phyloP scores from a whole-genome alignment of 2,113 vertebrate species.

The Trichechus manatus region DNA sequence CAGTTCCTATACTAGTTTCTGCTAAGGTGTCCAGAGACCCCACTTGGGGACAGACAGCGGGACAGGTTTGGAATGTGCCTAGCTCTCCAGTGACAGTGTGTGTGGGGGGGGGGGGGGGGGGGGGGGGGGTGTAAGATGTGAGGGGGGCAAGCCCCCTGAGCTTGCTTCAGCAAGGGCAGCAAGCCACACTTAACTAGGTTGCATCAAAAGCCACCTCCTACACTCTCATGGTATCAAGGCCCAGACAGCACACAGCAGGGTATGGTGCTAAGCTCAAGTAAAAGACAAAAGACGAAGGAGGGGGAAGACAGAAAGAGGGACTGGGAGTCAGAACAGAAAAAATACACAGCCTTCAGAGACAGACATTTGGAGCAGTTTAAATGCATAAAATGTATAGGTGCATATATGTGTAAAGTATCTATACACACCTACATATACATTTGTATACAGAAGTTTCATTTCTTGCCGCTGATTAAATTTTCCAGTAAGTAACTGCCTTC shows the following conservation, averaged over 20 bases:
- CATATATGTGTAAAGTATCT: background rate
- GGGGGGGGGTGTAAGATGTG: too few species aligned
- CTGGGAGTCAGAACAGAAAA: background rate
- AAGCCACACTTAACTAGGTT: background rate
- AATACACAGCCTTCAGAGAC: background rate
- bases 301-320: background rate
- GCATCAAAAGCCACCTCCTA: background rate
- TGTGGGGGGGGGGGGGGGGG: background rate
- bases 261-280: background rate
- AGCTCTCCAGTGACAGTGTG: background rate
- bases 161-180: background rate
- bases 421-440: background rate
- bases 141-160: background rate
- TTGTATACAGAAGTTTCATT: slow-evolving; percentile 1
- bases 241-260: background rate
- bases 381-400: background rate
- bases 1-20: background rate
- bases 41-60: background rate
- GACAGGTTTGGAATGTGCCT: background rate
- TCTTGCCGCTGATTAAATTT: background rate
- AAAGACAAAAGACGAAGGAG: background rate
- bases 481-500: background rate
- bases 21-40: background rate
- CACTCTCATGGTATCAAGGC: too few species aligned
- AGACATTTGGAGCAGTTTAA: background rate